Percentiles rank a stretch among this genome's conserved stretches.
These are phyloP conservation scores for Cherax destructor DNA, from an alignment of 1,140 invertebrate genomes.

Conservation along the genomic window DNA sequence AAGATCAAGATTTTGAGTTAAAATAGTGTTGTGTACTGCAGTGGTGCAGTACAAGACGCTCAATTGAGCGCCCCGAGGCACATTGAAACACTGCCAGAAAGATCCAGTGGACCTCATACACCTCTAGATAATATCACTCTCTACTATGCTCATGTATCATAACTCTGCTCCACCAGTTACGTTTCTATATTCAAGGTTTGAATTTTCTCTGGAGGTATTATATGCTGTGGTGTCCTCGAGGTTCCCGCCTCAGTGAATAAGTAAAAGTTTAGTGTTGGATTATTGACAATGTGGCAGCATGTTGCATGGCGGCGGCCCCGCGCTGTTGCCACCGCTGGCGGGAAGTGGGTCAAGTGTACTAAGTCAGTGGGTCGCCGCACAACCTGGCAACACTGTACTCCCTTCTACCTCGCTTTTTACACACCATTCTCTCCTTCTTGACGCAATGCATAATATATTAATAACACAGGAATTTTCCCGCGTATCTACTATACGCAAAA, in stretches of 20 bases:
- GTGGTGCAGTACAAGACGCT: slow-evolving; percentile 59
- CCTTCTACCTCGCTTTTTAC: slow-evolving; percentile 54
- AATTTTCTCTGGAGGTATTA: slow-evolving; percentile 30
- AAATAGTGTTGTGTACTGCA: slow-evolving; percentile 5
- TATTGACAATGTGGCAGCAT: slow-evolving; percentile 54
- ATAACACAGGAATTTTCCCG: background rate
- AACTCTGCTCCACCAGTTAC: slow-evolving; percentile 3
- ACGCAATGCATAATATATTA: background rate
- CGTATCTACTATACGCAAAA: background rate
- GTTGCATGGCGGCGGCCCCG: slow-evolving; percentile 21
- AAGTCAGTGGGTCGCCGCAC: slow-evolving; percentile 63
- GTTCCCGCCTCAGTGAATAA: slow-evolving; percentile 43
- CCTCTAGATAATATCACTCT: background rate
- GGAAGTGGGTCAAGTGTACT: slow-evolving; percentile 69
- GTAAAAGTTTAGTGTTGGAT: slow-evolving; percentile 51
- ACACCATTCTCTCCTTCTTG: slow-evolving; percentile 45
- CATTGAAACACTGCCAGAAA: slow-evolving; percentile 47
- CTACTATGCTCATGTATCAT: background rate
- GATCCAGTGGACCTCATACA: slow-evolving; percentile 16
- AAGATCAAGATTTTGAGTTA: background rate
- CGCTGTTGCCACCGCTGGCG: slow-evolving; percentile 59
- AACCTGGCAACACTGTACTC: slow-evolving; percentile 53
- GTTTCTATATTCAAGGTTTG: slow-evolving; percentile 26
- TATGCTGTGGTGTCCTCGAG: slow-evolving; percentile 42
- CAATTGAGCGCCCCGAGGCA: slow-evolving; percentile 30